phyloP scores from a whole-genome alignment of 1,140 invertebrate species.

The Drosophila parvula region DNA sequence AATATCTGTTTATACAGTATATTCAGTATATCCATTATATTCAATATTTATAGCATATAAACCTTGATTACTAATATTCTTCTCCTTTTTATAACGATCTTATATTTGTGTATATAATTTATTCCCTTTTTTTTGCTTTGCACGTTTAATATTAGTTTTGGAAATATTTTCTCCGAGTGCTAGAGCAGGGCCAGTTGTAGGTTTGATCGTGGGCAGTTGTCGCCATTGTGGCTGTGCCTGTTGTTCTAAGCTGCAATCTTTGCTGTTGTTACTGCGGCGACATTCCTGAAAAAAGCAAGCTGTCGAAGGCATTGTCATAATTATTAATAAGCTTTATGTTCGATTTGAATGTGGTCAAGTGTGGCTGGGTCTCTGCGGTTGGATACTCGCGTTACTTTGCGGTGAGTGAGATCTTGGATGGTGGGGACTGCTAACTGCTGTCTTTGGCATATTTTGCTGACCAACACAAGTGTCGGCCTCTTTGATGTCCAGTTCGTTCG shows the following conservation, averaged over 20 bases:
- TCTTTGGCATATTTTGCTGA: constrained; percentile 36
- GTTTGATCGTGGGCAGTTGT: constrained; percentile 60
- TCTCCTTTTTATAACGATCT: too few relatives aligned
- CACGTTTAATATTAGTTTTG: too few relatives aligned
- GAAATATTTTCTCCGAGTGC: constrained; percentile 12
- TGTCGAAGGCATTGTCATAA: constrained; percentile 68
- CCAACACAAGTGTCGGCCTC: constrained; percentile 28
- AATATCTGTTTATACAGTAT: too few relatives aligned
- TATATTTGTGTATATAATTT: too few relatives aligned
- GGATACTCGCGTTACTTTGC: constrained; percentile 11
- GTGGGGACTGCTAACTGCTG: constrained; percentile 18
- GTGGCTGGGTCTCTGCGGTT: constrained; percentile 10
- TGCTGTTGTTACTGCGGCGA: constrained; percentile 32
- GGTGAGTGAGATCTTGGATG: constrained; percentile 20
- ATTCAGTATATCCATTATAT: too few relatives aligned
- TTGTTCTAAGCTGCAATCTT: constrained; percentile 18
- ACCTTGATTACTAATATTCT: too few relatives aligned
- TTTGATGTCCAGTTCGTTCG: constrained; percentile 60
- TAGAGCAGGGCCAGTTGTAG: constrained; percentile 19
- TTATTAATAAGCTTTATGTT: constrained; percentile 67
- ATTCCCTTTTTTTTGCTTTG: too few relatives aligned
- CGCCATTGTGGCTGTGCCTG: constrained; percentile 61
- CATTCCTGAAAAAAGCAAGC: constrained; percentile 56
- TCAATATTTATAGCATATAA: too few relatives aligned
- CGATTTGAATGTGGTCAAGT: constrained; percentile 73